Conservation (phyloP, 2,797 vertebrate species). For the Micromesistius poutassou region DNA sequence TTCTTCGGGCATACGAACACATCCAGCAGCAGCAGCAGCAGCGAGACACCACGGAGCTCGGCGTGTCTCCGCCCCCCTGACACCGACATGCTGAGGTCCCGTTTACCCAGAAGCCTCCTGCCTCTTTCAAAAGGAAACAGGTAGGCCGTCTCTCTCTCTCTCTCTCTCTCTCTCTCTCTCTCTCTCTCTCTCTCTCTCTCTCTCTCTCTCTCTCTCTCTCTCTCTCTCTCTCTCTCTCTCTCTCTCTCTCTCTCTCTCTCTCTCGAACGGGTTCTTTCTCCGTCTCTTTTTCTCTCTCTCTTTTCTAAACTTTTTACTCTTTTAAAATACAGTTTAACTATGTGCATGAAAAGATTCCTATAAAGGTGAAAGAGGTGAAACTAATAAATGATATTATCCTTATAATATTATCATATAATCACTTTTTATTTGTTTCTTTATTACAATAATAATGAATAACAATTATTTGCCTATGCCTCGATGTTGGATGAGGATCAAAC, state of each 20-base stretch:
- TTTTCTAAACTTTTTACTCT: not conserved
- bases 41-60: conserved; percentile 29
- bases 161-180: not conserved
- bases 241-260: too few species aligned
- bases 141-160: not conserved
- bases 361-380: not conserved
- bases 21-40: not conserved
- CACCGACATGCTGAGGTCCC: conserved; percentile 56
- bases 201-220: too few species aligned
- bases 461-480: not conserved
- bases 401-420: not conserved
- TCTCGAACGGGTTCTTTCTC: too few species aligned
- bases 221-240: too few species aligned
- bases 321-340: not conserved
- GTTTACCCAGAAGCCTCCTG: conserved; percentile 66
- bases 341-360: not conserved
- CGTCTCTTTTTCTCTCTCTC: too few species aligned
- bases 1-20: conserved; percentile 35
- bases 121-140: not conserved
- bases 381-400: not conserved
- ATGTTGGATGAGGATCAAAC: not conserved
- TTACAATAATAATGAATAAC: not conserved
- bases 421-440: not conserved
- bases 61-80: conserved; percentile 62
- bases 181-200: not conserved